phyloP scores from a whole-genome alignment of 2,113 vertebrate genomes.

The Notothenia rossii region DNA sequence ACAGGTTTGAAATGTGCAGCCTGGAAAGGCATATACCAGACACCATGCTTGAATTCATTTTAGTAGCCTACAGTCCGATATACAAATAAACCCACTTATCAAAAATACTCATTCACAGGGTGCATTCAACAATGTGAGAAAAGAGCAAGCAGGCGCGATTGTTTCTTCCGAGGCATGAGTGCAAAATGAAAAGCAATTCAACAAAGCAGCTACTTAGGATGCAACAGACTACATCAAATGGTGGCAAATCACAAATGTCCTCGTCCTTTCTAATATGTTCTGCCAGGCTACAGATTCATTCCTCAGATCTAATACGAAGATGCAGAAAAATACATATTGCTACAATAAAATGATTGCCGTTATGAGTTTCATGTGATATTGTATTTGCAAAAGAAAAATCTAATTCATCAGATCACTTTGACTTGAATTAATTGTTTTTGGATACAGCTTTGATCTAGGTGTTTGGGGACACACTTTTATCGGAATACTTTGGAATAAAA shows the following conservation, averaged over 20 bases:
- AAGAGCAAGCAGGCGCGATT: not conserved
- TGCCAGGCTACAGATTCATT: not conserved
- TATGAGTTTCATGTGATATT: not conserved
- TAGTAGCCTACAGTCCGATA: too few species aligned
- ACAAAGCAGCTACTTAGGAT: constrained; percentile 16
- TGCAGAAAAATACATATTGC: not conserved
- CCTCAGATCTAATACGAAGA: not conserved
- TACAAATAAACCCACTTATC: not conserved
- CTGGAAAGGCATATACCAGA: not conserved
- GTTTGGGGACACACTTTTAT: not conserved
- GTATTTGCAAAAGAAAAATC: too few species aligned
- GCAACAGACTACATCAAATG: not conserved
- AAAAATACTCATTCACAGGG: not conserved
- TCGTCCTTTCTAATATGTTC: not conserved
- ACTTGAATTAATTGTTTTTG: too few species aligned
- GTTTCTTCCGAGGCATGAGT: not conserved
- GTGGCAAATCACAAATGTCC: not conserved
- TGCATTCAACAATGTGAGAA: not conserved
- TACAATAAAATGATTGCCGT: not conserved
- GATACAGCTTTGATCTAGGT: not conserved
- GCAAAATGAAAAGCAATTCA: not conserved
- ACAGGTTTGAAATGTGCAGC: not conserved
- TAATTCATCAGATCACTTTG: too few species aligned
- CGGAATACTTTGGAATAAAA: not conserved
- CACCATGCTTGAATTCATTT: not conserved